phyloP scores from a whole-genome alignment of 2,888 invertebrate genomes.

The Acanthococcus lagerstroemiae region DNA sequence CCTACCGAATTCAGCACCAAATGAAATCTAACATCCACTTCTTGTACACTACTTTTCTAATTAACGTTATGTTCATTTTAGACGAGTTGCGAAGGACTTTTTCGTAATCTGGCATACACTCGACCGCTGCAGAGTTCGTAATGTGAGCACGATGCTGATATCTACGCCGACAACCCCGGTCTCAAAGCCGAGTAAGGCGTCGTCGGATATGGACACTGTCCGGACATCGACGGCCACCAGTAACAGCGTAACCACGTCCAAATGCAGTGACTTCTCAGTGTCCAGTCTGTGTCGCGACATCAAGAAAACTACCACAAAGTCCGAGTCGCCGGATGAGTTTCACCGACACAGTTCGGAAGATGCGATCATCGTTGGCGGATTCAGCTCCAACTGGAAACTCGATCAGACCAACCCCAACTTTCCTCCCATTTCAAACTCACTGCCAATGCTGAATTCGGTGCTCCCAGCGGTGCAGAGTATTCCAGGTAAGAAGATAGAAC shows the following conservation, averaged over 20 bases:
- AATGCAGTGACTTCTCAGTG: conserved; percentile 38
- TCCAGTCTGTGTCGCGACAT: conserved; percentile 37
- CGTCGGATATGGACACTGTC: not conserved
- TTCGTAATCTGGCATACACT: too few relatives aligned
- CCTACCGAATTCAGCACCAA: too few relatives aligned
- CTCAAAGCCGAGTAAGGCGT: not conserved
- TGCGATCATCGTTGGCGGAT: conserved; percentile 37
- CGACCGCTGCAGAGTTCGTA: too few relatives aligned
- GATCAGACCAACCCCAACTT: conserved; percentile 36
- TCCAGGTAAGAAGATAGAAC: not conserved
- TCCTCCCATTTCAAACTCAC: conserved; percentile 36
- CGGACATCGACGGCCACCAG: conserved; percentile 9
- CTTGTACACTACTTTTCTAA: too few relatives aligned
- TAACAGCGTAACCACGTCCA: conserved; percentile 31
- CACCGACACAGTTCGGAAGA: conserved; percentile 33
- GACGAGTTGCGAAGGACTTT: too few relatives aligned
- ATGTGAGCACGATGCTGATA: conserved; percentile 15
- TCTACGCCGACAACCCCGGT: conserved; percentile 13
- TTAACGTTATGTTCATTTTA: too few relatives aligned
- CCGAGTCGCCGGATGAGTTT: conserved; percentile 31
- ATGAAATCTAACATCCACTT: too few relatives aligned
- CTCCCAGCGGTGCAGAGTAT: conserved; percentile 13
- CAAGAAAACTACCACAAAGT: conserved; percentile 30
- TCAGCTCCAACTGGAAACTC: conserved; percentile 38
- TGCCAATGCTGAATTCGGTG: conserved; percentile 37